Conservation (phyloP, 2,888 invertebrate species). For the Hemistola chrysoprasaria region DNA sequence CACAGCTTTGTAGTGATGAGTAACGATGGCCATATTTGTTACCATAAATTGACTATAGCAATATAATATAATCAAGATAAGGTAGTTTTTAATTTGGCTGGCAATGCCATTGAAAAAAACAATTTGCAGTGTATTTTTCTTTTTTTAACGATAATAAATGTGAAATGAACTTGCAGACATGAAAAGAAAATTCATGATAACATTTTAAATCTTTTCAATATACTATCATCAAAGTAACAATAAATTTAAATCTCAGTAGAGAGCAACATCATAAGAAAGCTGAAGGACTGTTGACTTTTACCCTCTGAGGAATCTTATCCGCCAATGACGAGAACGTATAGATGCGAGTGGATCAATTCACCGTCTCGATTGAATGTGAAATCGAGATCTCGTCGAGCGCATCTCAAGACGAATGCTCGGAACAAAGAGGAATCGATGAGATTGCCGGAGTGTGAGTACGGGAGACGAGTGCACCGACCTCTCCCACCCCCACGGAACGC, state of each 20-base stretch:
- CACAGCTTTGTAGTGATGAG: constrained; percentile 21
- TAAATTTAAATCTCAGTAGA: constrained; percentile 3
- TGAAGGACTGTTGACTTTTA: constrained; percentile 5
- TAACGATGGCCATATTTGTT: constrained; percentile 22
- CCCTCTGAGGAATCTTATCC: constrained; percentile 7
- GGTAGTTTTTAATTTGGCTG: constrained; percentile 1
- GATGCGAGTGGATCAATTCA: constrained; percentile 47
- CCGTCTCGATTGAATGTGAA: constrained; percentile 61
- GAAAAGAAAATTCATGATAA: too few relatives aligned
- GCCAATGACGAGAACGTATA: constrained; percentile 25
- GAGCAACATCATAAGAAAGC: constrained; percentile 6
- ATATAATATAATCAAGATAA: constrained; percentile 17
- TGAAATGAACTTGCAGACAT: not conserved
- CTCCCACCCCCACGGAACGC: constrained; percentile 66
- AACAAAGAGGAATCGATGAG: constrained; percentile 80
- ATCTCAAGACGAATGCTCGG: constrained; percentile 77
- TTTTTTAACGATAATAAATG: not conserved
- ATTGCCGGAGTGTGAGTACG: constrained; percentile 61
- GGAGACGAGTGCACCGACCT: constrained; percentile 72
- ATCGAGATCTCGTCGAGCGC: constrained; percentile 70
- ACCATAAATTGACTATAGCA: constrained; percentile 18
- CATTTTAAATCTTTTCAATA: too few relatives aligned
- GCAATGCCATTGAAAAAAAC: not conserved
- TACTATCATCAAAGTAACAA: not conserved
- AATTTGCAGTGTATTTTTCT: not conserved